phyloP scores from a whole-genome alignment of 2,113 vertebrate species.

The Podarcis cretensis region DNA sequence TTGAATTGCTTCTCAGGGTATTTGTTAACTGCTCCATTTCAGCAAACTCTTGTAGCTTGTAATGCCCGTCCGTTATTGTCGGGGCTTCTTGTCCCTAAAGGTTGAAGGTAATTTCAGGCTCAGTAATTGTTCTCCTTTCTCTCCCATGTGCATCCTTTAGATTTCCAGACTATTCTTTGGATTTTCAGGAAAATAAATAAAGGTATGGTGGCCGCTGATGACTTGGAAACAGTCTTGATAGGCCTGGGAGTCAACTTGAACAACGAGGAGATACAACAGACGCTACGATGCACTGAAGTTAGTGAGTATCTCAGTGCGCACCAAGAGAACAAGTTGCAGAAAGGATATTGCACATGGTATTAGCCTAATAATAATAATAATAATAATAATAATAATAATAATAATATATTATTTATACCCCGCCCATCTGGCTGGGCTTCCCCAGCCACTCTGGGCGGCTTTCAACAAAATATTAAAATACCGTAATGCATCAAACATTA shows the following conservation, averaged over 20 bases:
- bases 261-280: background rate
- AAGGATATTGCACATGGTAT: too few relatives aligned
- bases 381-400: too few relatives aligned
- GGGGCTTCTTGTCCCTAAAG: too few relatives aligned
- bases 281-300: background rate
- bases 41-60: too few relatives aligned
- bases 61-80: too few relatives aligned
- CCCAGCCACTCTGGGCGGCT: too few relatives aligned
- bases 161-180: background rate
- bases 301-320: background rate
- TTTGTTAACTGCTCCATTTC: too few relatives aligned
- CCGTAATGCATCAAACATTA: too few relatives aligned
- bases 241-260: background rate
- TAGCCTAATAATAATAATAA: background rate
- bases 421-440: too few relatives aligned
- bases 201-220: background rate
- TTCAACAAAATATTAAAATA: too few relatives aligned
- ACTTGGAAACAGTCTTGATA: background rate
- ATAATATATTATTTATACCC: too few relatives aligned
- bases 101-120: background rate
- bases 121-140: background rate
- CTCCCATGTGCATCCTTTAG: background rate
- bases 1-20: too few relatives aligned
- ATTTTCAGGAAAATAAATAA: conserved; percentile 10
- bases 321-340: background rate